Percentiles rank a stretch among this genome's conserved stretches.
phyloP scores from a whole-genome alignment of 1,140 invertebrate genomes.

The Drosophila ogumai region DNA sequence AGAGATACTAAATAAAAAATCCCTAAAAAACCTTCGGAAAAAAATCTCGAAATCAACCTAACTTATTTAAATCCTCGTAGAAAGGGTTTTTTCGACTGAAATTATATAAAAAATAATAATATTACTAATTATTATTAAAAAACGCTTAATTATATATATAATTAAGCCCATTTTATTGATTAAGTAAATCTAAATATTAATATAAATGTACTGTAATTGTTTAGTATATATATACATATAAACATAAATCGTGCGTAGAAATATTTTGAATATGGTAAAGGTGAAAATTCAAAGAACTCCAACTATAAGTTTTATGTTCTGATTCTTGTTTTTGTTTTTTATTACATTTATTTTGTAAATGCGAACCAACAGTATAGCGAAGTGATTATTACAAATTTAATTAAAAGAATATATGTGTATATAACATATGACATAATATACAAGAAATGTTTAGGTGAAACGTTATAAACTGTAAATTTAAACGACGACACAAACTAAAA shows the following conservation, averaged over 20 bases:
- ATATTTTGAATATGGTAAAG: conserved; percentile 81
- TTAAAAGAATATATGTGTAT: conserved; percentile 33
- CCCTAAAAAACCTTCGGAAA: conserved; percentile 6
- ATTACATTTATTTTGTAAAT: conserved; percentile 63
- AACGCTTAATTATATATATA: conserved; percentile 32
- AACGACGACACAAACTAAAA: conserved; percentile 36
- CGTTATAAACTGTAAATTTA: conserved; percentile 75
- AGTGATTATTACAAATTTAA: conserved; percentile 35
- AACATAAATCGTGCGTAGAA: conserved; percentile 60
- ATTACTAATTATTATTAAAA: conserved; percentile 17
- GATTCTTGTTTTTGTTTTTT: conserved; percentile 58
- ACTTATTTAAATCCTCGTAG: conserved; percentile 33
- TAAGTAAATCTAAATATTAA: conserved; percentile 31
- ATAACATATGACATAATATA: conserved; percentile 45
- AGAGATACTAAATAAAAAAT: conserved; percentile 4
- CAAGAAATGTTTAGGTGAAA: conserved; percentile 72
- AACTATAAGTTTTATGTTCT: conserved; percentile 78
- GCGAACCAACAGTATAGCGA: conserved; percentile 55
- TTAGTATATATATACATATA: conserved; percentile 47
- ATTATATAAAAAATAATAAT: conserved; percentile 33
- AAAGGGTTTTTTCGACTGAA: conserved; percentile 64
- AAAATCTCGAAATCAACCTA: conserved; percentile 17
- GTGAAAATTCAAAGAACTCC: conserved; percentile 79
- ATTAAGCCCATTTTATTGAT: conserved; percentile 47
- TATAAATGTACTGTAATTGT: conserved; percentile 48